Conservation (phyloP, 2,888 invertebrate species). For the Camponotus fellah region DNA sequence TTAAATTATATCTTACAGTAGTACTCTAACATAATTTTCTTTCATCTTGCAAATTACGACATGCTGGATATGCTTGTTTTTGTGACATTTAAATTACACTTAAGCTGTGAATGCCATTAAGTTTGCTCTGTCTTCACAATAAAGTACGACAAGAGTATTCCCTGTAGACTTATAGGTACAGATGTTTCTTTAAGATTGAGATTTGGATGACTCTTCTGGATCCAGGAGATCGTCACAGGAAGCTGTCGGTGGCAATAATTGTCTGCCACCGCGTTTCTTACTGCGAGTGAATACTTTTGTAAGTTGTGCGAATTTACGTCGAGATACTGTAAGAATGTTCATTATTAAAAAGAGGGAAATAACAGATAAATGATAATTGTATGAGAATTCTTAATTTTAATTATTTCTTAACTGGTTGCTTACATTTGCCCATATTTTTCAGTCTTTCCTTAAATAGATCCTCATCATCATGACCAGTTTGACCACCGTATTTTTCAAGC, state of each 20-base stretch:
- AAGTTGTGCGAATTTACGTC: slow-evolving; percentile 93
- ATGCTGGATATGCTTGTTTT: slow-evolving; percentile 67
- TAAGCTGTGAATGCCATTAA: slow-evolving; percentile 48
- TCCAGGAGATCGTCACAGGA: slow-evolving; percentile 84
- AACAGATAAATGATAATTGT: not conserved
- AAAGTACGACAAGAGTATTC: slow-evolving; percentile 7
- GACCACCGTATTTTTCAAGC: slow-evolving; percentile 76
- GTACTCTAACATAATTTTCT: slow-evolving; percentile 29
- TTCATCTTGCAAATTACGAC: slow-evolving; percentile 47
- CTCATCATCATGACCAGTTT: slow-evolving; percentile 88
- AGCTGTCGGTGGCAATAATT: slow-evolving; percentile 84
- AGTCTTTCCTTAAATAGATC: slow-evolving; percentile 92
- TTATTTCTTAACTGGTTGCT: slow-evolving; percentile 69
- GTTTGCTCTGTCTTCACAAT: slow-evolving; percentile 46
- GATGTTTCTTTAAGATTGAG: slow-evolving; percentile 75
- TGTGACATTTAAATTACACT: slow-evolving; percentile 58
- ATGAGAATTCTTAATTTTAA: not conserved
- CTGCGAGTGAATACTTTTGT: slow-evolving; percentile 91
- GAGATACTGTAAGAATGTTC: slow-evolving; percentile 88
- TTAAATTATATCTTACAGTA: slow-evolving; percentile 50
- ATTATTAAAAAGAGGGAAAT: not conserved
- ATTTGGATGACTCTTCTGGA: slow-evolving; percentile 83
- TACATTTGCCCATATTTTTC: slow-evolving; percentile 94
- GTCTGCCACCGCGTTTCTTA: slow-evolving; percentile 83
- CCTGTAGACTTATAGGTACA: not conserved